Conservation (phyloP, 2,113 vertebrate genomes). For the Archilochus colubris region DNA sequence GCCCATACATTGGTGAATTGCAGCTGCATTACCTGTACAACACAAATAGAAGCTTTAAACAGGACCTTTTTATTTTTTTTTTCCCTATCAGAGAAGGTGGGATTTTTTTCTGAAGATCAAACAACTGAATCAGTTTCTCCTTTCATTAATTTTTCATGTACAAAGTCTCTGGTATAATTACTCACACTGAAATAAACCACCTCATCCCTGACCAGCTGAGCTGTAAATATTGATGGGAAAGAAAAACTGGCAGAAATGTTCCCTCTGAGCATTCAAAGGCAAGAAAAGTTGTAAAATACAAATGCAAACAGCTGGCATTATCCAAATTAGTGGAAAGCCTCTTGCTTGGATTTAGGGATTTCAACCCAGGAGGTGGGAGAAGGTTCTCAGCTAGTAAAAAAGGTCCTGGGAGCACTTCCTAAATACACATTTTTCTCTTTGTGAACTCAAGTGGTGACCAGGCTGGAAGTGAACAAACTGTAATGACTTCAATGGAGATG, state of each 20-base stretch:
- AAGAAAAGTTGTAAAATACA: not conserved
- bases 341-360: not conserved
- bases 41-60: not conserved
- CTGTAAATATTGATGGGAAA: not conserved
- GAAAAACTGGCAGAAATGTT: not conserved
- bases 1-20: not conserved
- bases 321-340: not conserved
- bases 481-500: not conserved
- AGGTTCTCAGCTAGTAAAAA: not conserved
- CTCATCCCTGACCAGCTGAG: not conserved
- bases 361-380: not conserved
- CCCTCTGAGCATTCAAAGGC: not conserved
- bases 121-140: not conserved
- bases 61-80: not conserved
- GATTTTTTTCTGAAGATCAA: not conserved
- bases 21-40: not conserved
- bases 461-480: not conserved
- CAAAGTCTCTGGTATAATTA: not conserved
- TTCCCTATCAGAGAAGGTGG: not conserved
- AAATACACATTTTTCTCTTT: not conserved
- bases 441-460: accelerated
- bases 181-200: not conserved
- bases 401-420: not conserved
- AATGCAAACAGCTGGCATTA: not conserved
- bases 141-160: conserved; percentile 2